Conservation (phyloP, 2,888 invertebrate species). For the Pteria penguin region DNA sequence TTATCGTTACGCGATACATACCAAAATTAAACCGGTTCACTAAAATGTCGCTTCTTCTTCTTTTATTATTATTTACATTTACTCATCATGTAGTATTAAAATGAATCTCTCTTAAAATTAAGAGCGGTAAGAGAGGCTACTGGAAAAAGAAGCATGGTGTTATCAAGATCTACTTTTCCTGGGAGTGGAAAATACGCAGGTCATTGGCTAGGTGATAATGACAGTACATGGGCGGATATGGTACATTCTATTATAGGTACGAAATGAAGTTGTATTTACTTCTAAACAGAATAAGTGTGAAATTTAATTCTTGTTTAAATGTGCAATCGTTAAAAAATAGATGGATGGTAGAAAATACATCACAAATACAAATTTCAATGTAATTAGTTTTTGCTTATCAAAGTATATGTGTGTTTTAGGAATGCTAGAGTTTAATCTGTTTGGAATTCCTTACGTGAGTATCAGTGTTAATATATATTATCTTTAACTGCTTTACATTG, state of each 20-base stretch:
- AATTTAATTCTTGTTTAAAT: too few species aligned
- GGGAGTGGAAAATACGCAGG: slow-evolving; percentile 71
- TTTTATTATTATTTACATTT: not conserved
- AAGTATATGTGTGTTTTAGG: slow-evolving; percentile 53
- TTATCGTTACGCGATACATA: too few species aligned
- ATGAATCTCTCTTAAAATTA: not conserved
- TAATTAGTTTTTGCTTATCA: not conserved
- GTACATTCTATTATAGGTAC: slow-evolving; percentile 82
- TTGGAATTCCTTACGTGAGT: slow-evolving; percentile 87
- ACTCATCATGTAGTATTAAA: not conserved
- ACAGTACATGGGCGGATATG: slow-evolving; percentile 67
- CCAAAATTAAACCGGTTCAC: too few species aligned
- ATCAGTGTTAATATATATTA: too few species aligned
- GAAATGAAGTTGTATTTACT: too few species aligned
- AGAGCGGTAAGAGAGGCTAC: slow-evolving; percentile 69
- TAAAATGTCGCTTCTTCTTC: too few species aligned
- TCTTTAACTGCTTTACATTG: too few species aligned
- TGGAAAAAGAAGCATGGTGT: slow-evolving; percentile 81
- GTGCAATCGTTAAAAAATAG: too few species aligned
- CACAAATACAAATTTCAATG: not conserved
- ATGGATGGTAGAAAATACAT: too few species aligned
- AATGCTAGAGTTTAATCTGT: slow-evolving; percentile 87
- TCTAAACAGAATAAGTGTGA: too few species aligned
- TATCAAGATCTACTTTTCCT: slow-evolving; percentile 81
- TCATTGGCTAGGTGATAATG: slow-evolving; percentile 77